phyloP scores from a whole-genome alignment of 2,888 invertebrate species.

The Xestia rhomboidea region DNA sequence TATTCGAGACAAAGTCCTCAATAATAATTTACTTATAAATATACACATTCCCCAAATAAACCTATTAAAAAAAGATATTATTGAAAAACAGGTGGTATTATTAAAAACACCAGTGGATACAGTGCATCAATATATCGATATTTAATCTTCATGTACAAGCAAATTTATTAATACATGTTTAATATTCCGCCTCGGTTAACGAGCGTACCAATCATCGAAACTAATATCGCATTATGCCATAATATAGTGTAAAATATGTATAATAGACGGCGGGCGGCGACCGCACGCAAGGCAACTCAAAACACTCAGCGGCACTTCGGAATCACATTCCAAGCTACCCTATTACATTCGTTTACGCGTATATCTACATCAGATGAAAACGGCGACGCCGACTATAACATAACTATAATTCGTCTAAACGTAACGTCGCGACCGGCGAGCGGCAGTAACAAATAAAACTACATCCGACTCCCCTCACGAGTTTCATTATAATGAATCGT shows the following conservation, averaged over 20 bases:
- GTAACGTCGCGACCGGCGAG: constrained; percentile 71
- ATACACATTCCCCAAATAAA: constrained; percentile 90
- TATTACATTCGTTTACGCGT: constrained; percentile 73
- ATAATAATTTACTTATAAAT: constrained; percentile 90
- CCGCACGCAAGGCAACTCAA: constrained; percentile 81
- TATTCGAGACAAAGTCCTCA: constrained; percentile 89
- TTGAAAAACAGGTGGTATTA: constrained; percentile 87
- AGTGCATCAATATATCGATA: constrained; percentile 94
- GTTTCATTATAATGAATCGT: constrained; percentile 84
- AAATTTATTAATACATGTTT: constrained; percentile 92
- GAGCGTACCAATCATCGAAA: constrained; percentile 83
- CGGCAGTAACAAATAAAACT: constrained; percentile 83
- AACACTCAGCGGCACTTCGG: constrained; percentile 81
- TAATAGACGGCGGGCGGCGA: constrained; percentile 77
- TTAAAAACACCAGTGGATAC: constrained; percentile 90
- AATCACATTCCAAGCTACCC: constrained; percentile 88
- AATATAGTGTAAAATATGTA: constrained; percentile 88
- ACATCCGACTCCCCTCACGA: constrained; percentile 84
- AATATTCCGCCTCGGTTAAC: constrained; percentile 82
- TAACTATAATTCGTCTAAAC: constrained; percentile 80
- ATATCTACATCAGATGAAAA: constrained; percentile 75
- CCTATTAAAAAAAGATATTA: constrained; percentile 84
- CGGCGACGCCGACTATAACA: constrained; percentile 75
- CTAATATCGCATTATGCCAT: constrained; percentile 90
- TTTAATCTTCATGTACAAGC: constrained; percentile 95